Percentiles rank a stretch among this genome's conserved stretches.
Evolutionary conservation across 2,113 vertebrate genomes (phyloP).

Genomic region (Oxygymnocypris stewartii): DNA sequence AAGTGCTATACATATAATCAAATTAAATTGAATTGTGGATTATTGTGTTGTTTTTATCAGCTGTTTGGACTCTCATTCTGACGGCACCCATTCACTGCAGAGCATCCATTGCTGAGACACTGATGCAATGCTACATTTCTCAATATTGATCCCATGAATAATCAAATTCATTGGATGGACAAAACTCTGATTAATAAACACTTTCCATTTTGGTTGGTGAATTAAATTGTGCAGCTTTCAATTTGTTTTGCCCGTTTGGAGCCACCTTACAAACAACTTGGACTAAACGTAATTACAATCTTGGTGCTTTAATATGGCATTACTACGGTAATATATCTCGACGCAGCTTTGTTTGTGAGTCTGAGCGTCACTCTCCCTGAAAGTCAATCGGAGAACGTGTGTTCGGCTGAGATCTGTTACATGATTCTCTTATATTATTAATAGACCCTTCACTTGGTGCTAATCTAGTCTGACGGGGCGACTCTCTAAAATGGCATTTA

Average conservation of each 20-base stretch:
- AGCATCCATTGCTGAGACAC: no score
- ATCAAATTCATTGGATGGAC: neutral
- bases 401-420: constrained; percentile 5
- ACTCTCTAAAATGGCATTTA: neutral
- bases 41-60: neutral
- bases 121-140: neutral
- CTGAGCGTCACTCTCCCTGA: constrained; percentile 20
- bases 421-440: constrained; percentile 9
- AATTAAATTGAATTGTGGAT: no score
- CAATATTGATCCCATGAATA: no score
- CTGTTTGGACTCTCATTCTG: neutral
- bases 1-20: no score
- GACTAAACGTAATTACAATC: neutral
- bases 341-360: constrained; percentile 24
- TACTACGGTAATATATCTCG: constrained; percentile 22
- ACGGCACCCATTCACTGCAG: neutral
- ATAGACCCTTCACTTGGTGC: neutral
- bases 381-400: constrained; percentile 20
- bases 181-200: neutral
- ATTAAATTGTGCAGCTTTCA: neutral
- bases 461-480: neutral
- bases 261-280: neutral
- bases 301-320: neutral
- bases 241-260: neutral
- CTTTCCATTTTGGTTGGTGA: neutral